Evolutionary conservation across 2,113 vertebrate genomes (phyloP).

Genomic region (Petroica traversi): DNA sequence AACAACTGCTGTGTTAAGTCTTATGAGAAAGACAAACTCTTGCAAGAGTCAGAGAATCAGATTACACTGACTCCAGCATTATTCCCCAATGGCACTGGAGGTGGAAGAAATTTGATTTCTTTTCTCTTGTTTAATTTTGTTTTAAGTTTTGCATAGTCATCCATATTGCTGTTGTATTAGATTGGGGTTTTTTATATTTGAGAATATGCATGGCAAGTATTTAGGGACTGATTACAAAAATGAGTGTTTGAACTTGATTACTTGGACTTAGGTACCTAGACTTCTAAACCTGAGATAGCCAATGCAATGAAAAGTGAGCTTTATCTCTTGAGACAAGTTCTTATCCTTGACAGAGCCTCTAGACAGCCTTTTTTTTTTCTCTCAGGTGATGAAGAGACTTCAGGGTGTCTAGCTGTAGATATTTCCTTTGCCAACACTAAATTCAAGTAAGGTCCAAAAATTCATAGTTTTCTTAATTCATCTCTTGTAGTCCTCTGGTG

Average conservation of each 20-base stretch:
- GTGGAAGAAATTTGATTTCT: not conserved
- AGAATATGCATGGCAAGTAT: not conserved
- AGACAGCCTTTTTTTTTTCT: not conserved
- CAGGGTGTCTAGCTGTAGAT: not conserved
- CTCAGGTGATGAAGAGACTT: not conserved
- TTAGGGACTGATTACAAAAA: not conserved
- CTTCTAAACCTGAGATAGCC: not conserved
- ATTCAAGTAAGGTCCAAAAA: not conserved
- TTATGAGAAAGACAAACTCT: not conserved
- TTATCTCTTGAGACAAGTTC: not conserved
- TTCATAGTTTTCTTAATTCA: not conserved
- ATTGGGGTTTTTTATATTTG: not conserved
- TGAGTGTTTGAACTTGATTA: not conserved
- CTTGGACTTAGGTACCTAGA: not conserved
- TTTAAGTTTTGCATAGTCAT: not conserved
- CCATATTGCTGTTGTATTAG: not conserved
- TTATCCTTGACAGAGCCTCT: not conserved
- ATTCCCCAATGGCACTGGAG: accelerated
- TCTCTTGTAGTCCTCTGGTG: not conserved
- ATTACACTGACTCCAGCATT: accelerated
- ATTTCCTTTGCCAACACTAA: not conserved
- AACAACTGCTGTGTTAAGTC: not conserved
- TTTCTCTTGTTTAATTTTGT: not conserved
- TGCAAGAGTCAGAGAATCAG: not conserved
- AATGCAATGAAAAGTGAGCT: not conserved